A percentile compares a stretch with the other conserved stretches of the same genome.
Evolutionary conservation across 2,113 vertebrate genomes (phyloP).

Genomic region (Actinemys pallida): DNA sequence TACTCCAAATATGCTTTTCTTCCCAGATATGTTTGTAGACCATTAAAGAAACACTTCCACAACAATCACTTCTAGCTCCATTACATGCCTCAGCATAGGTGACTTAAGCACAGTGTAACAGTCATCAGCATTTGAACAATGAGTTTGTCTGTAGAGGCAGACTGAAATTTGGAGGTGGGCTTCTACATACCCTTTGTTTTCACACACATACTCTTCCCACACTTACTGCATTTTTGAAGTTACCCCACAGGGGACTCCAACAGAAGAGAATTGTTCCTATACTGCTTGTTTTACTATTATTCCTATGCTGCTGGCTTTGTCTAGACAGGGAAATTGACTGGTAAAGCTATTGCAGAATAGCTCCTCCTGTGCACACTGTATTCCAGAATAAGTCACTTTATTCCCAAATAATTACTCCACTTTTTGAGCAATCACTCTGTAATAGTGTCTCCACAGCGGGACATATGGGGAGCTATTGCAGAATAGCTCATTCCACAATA

Average conservation of each 20-base stretch:
- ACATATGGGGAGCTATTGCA: background rate
- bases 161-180: background rate
- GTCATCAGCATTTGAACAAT: background rate
- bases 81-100: background rate
- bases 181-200: background rate
- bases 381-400: background rate
- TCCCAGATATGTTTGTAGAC: background rate
- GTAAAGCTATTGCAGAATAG: background rate
- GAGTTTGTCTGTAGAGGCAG: background rate
- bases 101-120: background rate
- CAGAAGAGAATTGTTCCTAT: background rate
- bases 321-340: background rate
- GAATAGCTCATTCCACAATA: background rate
- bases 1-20: background rate
- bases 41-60: background rate
- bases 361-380: background rate
- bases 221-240: background rate
- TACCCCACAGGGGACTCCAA: background rate
- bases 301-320: background rate
- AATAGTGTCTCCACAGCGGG: background rate
- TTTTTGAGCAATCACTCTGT: background rate
- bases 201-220: background rate
- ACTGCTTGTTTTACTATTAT: background rate
- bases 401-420: background rate
- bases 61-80: background rate